A percentile compares a stretch with the other conserved stretches of the same genome.
phyloP scores from a whole-genome alignment of 1,140 invertebrate species.

The Lethocerus indicus region DNA sequence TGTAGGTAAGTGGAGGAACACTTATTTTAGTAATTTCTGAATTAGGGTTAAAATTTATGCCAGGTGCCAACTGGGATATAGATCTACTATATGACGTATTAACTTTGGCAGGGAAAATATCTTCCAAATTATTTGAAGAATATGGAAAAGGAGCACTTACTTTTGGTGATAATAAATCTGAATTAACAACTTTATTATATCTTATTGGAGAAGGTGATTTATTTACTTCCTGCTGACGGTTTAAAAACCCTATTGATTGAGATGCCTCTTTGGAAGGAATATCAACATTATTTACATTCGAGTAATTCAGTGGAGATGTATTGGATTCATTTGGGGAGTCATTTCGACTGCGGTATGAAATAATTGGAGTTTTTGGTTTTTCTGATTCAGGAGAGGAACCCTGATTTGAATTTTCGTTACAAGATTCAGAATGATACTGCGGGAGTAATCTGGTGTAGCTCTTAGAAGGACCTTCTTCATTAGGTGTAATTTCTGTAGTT shows the following conservation, averaged over 20 bases:
- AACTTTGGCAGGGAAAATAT: slow-evolving; percentile 14
- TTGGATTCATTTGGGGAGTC: neutral
- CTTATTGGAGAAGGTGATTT: slow-evolving; percentile 2
- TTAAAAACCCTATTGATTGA: neutral
- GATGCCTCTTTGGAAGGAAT: neutral
- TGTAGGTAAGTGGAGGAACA: slow-evolving; percentile 13
- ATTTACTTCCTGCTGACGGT: neutral
- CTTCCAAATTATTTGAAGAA: slow-evolving; percentile 8
- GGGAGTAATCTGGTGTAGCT: too few species aligned
- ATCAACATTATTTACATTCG: slow-evolving; percentile 3
- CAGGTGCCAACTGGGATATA: slow-evolving; percentile 11
- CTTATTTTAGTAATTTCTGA: slow-evolving; percentile 12
- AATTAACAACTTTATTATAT: slow-evolving; percentile 10
- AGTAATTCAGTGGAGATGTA: slow-evolving; percentile 10
- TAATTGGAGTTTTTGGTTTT: slow-evolving; percentile 2
- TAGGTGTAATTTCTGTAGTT: too few species aligned
- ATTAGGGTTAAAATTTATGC: slow-evolving; percentile 10
- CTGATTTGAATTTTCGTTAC: too few species aligned
- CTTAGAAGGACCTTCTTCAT: neutral
- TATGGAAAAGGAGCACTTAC: slow-evolving; percentile 11
- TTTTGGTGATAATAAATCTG: slow-evolving; percentile 10
- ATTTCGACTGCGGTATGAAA: neutral
- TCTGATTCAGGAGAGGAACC: slow-evolving; percentile 1
- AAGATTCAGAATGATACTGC: neutral
- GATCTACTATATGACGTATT: slow-evolving; percentile 13